These are phyloP conservation scores for Drosophila lowei DNA, from an alignment of 1,140 invertebrate genomes.

Conservation along the genomic window DNA sequence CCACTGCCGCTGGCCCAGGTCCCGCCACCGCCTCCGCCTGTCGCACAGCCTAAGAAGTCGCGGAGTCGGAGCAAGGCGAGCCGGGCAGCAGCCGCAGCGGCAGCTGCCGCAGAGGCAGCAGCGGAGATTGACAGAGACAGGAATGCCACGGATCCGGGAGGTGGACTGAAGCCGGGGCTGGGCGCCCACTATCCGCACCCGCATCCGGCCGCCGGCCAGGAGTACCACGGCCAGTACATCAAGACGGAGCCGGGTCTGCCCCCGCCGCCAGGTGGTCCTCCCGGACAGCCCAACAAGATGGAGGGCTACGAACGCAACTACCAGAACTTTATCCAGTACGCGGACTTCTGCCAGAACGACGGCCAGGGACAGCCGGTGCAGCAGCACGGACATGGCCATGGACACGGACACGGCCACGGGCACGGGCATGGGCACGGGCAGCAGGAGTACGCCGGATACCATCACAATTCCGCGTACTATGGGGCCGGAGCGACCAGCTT, in stretches of 20 bases:
- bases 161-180: constrained; percentile 59
- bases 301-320: constrained; percentile 83
- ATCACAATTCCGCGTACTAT: constrained; percentile 76
- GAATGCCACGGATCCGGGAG: constrained; percentile 79
- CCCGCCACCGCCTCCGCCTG: constrained; percentile 30
- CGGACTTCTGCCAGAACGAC: constrained; percentile 82
- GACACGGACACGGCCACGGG: constrained; percentile 49
- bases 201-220: constrained; percentile 46
- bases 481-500: constrained; percentile 65
- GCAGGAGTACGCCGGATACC: constrained; percentile 76
- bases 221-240: constrained; percentile 77
- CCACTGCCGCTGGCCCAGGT: constrained; percentile 17
- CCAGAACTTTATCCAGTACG: constrained; percentile 83
- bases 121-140: constrained; percentile 73
- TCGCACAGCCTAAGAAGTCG: constrained; percentile 54
- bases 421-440: constrained; percentile 58
- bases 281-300: constrained; percentile 79
- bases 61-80: constrained; percentile 69
- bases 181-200: constrained; percentile 70
- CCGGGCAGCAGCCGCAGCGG: constrained; percentile 49
- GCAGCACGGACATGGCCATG: constrained; percentile 33
- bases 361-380: constrained; percentile 67
- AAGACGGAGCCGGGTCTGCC: constrained; percentile 77
- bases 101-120: constrained; percentile 54
- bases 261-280: constrained; percentile 40